Evolutionary conservation across 1,140 invertebrate genomes (phyloP), one percentile per base, ranked within the genome.

Genomic region (Ectropis grisescens): DNA sequence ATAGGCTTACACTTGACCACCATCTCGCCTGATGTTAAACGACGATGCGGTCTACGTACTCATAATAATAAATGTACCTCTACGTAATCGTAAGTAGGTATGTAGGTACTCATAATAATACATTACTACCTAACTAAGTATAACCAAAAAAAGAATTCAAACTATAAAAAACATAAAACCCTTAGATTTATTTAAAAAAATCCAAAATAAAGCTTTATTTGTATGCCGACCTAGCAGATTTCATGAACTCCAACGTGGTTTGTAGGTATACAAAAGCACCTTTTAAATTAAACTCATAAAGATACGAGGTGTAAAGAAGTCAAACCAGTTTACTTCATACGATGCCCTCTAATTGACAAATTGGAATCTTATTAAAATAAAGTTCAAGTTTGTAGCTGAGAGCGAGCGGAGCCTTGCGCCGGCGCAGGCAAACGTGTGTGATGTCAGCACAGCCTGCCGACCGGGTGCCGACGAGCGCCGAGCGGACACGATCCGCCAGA

Each of bases 281-380:
- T 58, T 52, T 42, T 47, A 44, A 55, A 46, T 38, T 37, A 45
- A 54, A 49, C 47, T 51, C 47, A 50, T 58, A 50, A 57, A 72
- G 55, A 60, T 53, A 66, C 58, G 62, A 67, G 52, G 50, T 65
- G 60, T 67, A 68, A 65, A 76, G 66, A 60, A 76, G 60, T 71
- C 62, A 71, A 74, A 71, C 75, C 72, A 64, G 78, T 80, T 75
- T 58, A 27, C 51, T 54, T 62, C 66, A 71, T 62, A 58, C 66
- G 68, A 66, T 83, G 83, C 76, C 81, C 76, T 74, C 72, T 86
- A 87, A 87, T 86, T 86, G 85, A 87, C 85, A 87, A 87, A 87
- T 87, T 87, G 85, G 85, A 86, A 86, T 87, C 85, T 87, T 85
- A 87, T 87, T 87, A 87, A 72, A 79, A 76, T 76, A 71, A 74